Evolutionary conservation across 1,140 invertebrate species (phyloP).

Genomic region (Trachymyrmex cornetzi): DNA sequence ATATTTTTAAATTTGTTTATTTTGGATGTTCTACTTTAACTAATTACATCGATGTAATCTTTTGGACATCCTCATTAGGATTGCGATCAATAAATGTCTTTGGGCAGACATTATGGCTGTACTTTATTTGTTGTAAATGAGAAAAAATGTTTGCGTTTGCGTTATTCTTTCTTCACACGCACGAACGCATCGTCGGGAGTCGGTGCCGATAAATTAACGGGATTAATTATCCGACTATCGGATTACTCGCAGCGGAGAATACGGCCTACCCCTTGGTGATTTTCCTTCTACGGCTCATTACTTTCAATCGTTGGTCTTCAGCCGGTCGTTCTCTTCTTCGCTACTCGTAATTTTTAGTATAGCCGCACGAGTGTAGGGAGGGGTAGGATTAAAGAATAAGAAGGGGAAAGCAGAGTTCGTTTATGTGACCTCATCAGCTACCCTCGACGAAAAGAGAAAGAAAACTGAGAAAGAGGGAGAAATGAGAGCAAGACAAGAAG

Average conservation of each 20-base stretch:
- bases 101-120: not conserved
- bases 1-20: not conserved
- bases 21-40: not conserved
- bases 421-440: constrained; percentile 83
- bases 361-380: constrained; percentile 64
- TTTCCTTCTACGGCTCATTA: constrained; percentile 81
- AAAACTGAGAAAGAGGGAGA: constrained; percentile 49
- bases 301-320: constrained; percentile 83
- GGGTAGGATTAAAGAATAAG: constrained; percentile 86
- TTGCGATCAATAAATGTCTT: not conserved
- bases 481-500: constrained; percentile 67
- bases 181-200: constrained; percentile 31
- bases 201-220: constrained; percentile 74
- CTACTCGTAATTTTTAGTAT: constrained; percentile 83
- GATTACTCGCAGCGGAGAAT: constrained; percentile 65
- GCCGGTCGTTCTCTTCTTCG: constrained; percentile 49
- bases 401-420: constrained; percentile 82
- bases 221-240: constrained; percentile 75
- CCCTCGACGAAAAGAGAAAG: constrained; percentile 62
- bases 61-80: not conserved
- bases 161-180: constrained; percentile 43
- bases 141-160: constrained; percentile 20
- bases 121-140: constrained; percentile 2
- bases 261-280: constrained; percentile 61
- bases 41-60: not conserved